These are phyloP conservation scores for Nyctibius bracteatus DNA, from an alignment of 2,113 vertebrate species.

Conservation along the genomic window DNA sequence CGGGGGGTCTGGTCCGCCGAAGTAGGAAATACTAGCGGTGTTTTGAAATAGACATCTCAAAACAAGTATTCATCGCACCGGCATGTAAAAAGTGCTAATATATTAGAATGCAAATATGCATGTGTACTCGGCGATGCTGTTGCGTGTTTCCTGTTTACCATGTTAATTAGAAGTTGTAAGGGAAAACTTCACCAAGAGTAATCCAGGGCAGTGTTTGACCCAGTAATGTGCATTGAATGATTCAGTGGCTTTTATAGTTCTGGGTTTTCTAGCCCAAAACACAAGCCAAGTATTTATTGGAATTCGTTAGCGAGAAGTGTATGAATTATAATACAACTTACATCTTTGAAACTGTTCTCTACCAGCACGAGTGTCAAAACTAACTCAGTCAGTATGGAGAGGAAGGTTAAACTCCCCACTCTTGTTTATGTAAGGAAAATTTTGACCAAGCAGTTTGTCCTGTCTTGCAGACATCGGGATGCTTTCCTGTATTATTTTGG, in stretches of 20 bases:
- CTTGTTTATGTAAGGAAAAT: neutral
- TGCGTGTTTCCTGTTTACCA: slow-evolving; percentile 65
- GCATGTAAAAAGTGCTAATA: slow-evolving; percentile 3
- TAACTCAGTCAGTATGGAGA: neutral
- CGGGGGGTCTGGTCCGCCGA: neutral
- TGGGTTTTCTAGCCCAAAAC: neutral
- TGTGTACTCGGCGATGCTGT: neutral
- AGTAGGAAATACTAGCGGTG: neutral
- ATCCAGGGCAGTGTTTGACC: slow-evolving; percentile 25
- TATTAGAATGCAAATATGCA: slow-evolving; percentile 42
- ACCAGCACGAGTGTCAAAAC: neutral
- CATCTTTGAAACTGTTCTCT: neutral
- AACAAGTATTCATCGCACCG: slow-evolving; percentile 25
- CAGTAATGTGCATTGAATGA: neutral
- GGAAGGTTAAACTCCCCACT: neutral
- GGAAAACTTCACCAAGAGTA: neutral
- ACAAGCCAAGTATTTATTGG: neutral
- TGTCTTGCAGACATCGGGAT: neutral
- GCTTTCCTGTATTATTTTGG: neutral
- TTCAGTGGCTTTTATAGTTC: neutral
- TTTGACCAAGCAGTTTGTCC: neutral
- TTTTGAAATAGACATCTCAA: neutral
- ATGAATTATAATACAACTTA: neutral
- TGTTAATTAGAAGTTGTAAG: slow-evolving; percentile 60
- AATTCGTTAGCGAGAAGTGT: neutral